Evolutionary conservation across 2,888 invertebrate genomes (phyloP).

Genomic region (Nomada ferruginata): DNA sequence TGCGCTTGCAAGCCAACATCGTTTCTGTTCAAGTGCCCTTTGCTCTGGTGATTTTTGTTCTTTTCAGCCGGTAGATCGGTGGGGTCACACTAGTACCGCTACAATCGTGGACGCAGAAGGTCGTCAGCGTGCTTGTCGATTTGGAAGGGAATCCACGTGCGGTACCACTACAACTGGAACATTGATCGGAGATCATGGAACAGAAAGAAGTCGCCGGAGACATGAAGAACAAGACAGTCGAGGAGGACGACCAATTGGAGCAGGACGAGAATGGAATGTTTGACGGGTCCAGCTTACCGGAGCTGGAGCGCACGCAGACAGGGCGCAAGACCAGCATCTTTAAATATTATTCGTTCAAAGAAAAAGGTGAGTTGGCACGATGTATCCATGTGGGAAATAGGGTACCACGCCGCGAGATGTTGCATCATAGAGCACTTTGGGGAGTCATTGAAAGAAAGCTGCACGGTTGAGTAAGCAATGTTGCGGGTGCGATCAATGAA

Average conservation of each 20-base stretch:
- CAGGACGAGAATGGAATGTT: conserved; percentile 60
- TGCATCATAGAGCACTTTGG: no score
- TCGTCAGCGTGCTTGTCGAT: not conserved
- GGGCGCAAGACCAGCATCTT: conserved; percentile 79
- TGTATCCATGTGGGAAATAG: not conserved
- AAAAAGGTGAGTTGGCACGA: conserved; percentile 71
- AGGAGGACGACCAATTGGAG: conserved; percentile 17
- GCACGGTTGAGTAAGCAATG: no score
- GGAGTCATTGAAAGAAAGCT: no score
- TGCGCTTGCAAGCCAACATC: conserved; percentile 4
- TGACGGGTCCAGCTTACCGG: conserved; percentile 41
- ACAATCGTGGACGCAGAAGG: not conserved
- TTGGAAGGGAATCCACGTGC: not conserved
- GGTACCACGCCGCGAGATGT: no score
- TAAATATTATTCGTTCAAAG: conserved; percentile 76
- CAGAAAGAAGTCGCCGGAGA: conserved; percentile 16
- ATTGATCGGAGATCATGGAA: conserved; percentile 47
- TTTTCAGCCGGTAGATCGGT: not conserved
- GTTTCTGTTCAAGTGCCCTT: not conserved
- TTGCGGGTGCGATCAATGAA: no score
- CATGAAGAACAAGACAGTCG: not conserved
- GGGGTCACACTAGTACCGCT: not conserved
- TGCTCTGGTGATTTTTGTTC: not conserved
- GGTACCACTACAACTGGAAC: not conserved
- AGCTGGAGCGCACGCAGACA: conserved; percentile 68